phyloP scores from a whole-genome alignment of 2,888 invertebrate species.

The Argyresthia albistria region DNA sequence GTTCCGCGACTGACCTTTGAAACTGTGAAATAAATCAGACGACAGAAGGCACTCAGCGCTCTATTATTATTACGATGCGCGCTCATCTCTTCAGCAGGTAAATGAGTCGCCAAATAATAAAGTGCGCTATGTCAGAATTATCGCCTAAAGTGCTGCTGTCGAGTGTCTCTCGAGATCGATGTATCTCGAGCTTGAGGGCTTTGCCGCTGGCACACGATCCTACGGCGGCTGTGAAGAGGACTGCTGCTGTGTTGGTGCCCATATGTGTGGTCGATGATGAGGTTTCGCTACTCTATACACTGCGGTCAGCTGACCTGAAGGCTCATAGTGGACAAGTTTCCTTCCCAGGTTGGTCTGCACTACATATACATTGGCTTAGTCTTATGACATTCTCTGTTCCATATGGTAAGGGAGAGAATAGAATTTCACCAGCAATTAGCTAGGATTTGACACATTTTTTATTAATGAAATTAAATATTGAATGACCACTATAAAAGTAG shows the following conservation, averaged over 20 bases:
- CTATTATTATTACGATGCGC: too few species aligned
- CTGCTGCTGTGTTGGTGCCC: slow-evolving; percentile 88
- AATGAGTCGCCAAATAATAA: neutral
- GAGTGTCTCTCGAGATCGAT: slow-evolving; percentile 66
- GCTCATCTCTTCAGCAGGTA: too few species aligned
- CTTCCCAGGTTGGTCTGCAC: slow-evolving; percentile 76
- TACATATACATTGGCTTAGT: too few species aligned
- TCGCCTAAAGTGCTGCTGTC: slow-evolving; percentile 58
- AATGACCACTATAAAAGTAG: too few species aligned
- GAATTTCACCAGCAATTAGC: too few species aligned
- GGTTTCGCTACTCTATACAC: slow-evolving; percentile 86
- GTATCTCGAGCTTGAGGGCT: slow-evolving; percentile 70
- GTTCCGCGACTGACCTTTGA: too few species aligned
- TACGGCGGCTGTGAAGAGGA: slow-evolving; percentile 31
- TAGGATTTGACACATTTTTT: too few species aligned
- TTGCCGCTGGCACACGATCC: slow-evolving; percentile 59
- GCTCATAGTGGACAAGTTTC: slow-evolving; percentile 88
- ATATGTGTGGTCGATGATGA: slow-evolving; percentile 79
- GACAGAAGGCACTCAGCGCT: too few species aligned
- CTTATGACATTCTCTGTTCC: too few species aligned
- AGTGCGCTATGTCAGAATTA: slow-evolving; percentile 12
- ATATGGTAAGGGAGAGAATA: too few species aligned
- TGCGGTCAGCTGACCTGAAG: slow-evolving; percentile 81
- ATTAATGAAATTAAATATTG: too few species aligned
- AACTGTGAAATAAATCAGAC: too few species aligned